Percentiles rank a stretch among this genome's conserved stretches.
Evolutionary conservation across 2,797 vertebrate species (phyloP).

Genomic region (Acanthornis magna): DNA sequence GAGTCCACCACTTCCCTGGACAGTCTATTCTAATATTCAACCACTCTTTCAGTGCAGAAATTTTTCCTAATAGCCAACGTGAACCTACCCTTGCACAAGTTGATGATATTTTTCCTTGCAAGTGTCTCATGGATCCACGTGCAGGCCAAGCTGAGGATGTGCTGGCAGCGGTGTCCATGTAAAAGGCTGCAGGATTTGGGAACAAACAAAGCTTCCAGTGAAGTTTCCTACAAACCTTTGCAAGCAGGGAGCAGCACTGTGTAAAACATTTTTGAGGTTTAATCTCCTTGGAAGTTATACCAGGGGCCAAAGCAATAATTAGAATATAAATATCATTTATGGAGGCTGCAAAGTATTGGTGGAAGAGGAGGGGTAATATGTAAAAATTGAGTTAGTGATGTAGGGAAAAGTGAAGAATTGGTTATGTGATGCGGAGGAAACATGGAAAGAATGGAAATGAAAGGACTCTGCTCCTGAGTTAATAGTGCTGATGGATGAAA

Average conservation of each 20-base stretch:
- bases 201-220: background rate
- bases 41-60: background rate
- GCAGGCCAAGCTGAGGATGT: background rate
- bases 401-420: background rate
- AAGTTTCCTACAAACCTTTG: background rate
- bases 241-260: background rate
- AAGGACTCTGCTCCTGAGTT: background rate
- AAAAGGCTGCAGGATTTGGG: background rate
- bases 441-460: slow-evolving; percentile 3
- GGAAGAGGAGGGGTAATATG: background rate
- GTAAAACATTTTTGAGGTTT: background rate
- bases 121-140: accelerated
- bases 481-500: background rate
- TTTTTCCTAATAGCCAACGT: background rate
- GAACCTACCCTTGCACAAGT: background rate
- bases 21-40: background rate
- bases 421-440: background rate
- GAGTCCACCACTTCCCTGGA: background rate
- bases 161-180: background rate
- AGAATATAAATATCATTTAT: slow-evolving; percentile 50
- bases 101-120: background rate
- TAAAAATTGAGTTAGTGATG: slow-evolving; percentile 2
- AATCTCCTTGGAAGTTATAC: background rate
- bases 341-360: background rate
- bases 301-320: background rate